Percentiles rank a stretch among this genome's conserved stretches.
Conservation (phyloP, 1,140 invertebrate genomes). For the Bombus soroeensis region DNA sequence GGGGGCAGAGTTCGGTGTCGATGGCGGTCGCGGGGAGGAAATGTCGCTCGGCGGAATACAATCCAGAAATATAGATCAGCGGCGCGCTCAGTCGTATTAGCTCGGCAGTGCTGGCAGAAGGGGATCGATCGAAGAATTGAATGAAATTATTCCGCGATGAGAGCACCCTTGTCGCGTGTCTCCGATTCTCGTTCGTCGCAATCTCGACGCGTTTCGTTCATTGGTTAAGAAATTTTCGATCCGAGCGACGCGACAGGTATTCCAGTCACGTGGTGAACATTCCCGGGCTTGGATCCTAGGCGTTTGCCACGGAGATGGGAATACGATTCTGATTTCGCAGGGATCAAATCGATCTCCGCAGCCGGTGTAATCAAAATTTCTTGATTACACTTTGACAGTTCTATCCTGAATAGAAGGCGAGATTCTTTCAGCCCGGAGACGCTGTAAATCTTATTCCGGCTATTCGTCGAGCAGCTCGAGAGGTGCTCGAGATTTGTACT, state of each 20-base stretch:
- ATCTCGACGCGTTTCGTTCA: neutral
- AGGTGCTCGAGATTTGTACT: constrained; percentile 59
- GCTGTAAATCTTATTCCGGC: constrained; percentile 57
- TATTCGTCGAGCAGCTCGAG: constrained; percentile 37
- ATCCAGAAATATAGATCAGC: constrained; percentile 59
- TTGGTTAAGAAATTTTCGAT: constrained; percentile 13
- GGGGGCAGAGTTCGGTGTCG: constrained; percentile 3
- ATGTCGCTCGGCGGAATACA: constrained; percentile 30
- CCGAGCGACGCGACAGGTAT: constrained; percentile 6
- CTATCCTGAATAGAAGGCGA: constrained; percentile 12
- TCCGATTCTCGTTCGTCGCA: neutral
- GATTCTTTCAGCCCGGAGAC: constrained; percentile 12
- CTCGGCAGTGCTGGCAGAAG: no score
- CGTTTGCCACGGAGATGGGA: neutral
- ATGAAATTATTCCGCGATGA: constrained; percentile 34
- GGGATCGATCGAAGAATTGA: constrained; percentile 48
- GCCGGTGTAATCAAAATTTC: constrained; percentile 48
- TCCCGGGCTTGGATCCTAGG: neutral
- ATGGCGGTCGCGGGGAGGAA: neutral
- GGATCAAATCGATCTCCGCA: neutral
- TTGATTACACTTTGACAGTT: constrained; percentile 45
- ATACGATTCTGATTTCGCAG: neutral
- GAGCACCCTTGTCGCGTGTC: neutral
- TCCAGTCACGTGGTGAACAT: constrained; percentile 38
- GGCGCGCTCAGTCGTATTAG: constrained; percentile 27